Evolutionary conservation across 2,797 vertebrate species (phyloP), one percentile per base, ranked within the genome.

Genomic region (Megalops cyprinoides): DNA sequence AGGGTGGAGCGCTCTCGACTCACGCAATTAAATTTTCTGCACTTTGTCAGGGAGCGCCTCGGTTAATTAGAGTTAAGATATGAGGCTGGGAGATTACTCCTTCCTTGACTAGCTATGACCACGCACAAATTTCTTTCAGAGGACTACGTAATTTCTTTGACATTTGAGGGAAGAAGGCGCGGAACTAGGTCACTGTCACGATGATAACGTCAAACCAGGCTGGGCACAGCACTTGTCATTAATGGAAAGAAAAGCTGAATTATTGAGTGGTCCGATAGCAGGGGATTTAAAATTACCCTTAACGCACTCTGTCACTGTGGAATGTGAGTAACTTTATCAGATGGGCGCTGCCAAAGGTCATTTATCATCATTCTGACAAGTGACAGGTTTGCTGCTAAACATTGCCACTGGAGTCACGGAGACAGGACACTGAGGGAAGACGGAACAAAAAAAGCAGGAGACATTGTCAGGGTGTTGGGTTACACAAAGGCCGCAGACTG

Each of bases 121-220:
- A 85, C 86, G 85, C 84, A 44, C 20, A 78, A 85, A 84, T 87
- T 77, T 60, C 82, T 87, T n/a, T 62, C 80, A 88, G 86, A 88
- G 90, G 90, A 91, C 76, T 28, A 86, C n/a, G 83, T 79, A 79
- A 90, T 91, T 89, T 86, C 83, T 88, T 88, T 92, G 90, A 94
- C 89, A 78, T 90, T 88, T 85, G 87, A 87, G 86, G 87, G 82
- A 74, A 90, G 86, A 84, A 91, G 92, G 90, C 87, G 85, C 85
- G 89, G 91, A 95, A 91, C 88, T 94, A 94, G 93, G 94, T 94
- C 92, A 91, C 89, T 93, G 92, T 93, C 93, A 91, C 69, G 87
- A 87, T 90, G 90, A 94, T 92, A 88, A 93, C 88, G 90, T 94
- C 90, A 93, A 92, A 28, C 78, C 82, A 81, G 90, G 87, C 89